Conservation (phyloP, 2,888 invertebrate genomes). For the Noctua pronuba region DNA sequence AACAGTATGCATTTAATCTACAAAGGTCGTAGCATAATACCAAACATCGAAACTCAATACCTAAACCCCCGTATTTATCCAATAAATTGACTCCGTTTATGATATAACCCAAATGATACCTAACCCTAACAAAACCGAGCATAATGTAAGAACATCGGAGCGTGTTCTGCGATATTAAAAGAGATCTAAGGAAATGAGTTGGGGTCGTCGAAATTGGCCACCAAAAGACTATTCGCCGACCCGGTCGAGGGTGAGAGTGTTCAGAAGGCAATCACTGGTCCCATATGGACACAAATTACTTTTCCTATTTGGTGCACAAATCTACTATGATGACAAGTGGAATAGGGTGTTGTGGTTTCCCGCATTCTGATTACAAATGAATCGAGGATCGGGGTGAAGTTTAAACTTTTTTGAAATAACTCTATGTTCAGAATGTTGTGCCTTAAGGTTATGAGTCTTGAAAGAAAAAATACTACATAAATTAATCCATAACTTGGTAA, state of each 20-base stretch:
- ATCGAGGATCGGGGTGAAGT: slow-evolving; percentile 14
- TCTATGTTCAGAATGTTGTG: background rate
- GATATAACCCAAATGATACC: slow-evolving; percentile 67
- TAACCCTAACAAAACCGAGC: slow-evolving; percentile 69
- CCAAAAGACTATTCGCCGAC: slow-evolving; percentile 82
- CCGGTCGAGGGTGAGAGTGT: slow-evolving; percentile 82
- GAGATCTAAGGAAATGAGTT: slow-evolving; percentile 83
- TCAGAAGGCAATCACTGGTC: slow-evolving; percentile 88
- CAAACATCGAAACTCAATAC: slow-evolving; percentile 12
- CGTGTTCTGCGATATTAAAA: slow-evolving; percentile 79
- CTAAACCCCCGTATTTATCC: slow-evolving; percentile 1
- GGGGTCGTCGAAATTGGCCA: slow-evolving; percentile 82
- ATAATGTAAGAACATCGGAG: slow-evolving; percentile 69
- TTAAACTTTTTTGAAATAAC: slow-evolving; percentile 15
- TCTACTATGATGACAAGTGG: slow-evolving; percentile 86
- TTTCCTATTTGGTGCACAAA: slow-evolving; percentile 83
- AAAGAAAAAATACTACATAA: background rate
- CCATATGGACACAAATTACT: slow-evolving; percentile 90
- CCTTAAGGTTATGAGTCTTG: background rate
- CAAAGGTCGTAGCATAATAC: slow-evolving; percentile 20
- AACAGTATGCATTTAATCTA: slow-evolving; percentile 8
- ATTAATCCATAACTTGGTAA: background rate
- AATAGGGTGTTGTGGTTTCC: slow-evolving; percentile 81
- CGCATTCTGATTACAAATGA: slow-evolving; percentile 65
- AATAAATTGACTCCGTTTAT: slow-evolving; percentile 63